These are phyloP conservation scores for Branchinecta sandiegonensis DNA, from an alignment of 2,888 invertebrate genomes.

Conservation along the genomic window DNA sequence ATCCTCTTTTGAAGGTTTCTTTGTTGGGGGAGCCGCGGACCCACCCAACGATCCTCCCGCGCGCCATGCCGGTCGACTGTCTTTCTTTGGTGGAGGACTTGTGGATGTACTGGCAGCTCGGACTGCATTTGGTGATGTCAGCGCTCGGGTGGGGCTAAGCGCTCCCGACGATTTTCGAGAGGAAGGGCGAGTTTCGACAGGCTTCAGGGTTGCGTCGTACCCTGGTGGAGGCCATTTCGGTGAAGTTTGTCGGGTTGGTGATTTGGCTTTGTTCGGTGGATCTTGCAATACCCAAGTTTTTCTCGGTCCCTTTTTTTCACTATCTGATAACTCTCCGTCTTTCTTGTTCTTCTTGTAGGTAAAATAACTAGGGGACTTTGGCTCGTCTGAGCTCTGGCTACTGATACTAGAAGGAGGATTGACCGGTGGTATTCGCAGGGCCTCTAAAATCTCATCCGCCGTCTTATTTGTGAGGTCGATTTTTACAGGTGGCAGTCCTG, in stretches of 20 bases:
- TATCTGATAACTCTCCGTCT: background rate
- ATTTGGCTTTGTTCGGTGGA: background rate
- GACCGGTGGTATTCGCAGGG: background rate
- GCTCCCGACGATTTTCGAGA: background rate
- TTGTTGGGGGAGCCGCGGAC: background rate
- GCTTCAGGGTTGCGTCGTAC: constrained; percentile 7
- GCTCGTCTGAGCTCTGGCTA: constrained; percentile 5
- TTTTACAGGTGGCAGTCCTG: background rate
- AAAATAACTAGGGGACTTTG: background rate
- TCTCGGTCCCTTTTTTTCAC: background rate
- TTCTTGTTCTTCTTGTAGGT: constrained; percentile 13
- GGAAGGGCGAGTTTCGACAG: constrained; percentile 10
- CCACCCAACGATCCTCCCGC: background rate
- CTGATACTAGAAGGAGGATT: background rate
- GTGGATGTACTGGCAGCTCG: background rate
- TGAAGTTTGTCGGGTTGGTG: background rate
- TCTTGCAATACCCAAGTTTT: constrained; percentile 12
- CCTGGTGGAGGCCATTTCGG: constrained; percentile 10
- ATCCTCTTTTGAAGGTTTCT: background rate
- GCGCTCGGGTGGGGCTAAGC: background rate
- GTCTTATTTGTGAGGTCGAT: constrained; percentile 5
- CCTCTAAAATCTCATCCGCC: background rate
- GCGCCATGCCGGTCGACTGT: background rate
- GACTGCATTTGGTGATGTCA: background rate
- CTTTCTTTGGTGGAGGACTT: background rate